Conservation (phyloP, 2,113 vertebrate genomes). For the Herpailurus yagouaroundi region DNA sequence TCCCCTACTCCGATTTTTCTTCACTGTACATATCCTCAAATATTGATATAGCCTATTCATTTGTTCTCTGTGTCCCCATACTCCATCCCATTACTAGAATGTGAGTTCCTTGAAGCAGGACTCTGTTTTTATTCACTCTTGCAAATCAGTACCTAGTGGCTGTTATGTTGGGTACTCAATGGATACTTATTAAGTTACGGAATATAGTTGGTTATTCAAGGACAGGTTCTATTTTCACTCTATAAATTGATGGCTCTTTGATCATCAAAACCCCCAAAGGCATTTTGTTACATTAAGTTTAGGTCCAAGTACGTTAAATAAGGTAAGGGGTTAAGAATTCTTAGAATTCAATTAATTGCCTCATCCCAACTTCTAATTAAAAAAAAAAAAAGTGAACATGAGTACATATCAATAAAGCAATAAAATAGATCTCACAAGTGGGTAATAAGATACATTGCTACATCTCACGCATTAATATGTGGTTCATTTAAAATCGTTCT, state of each 20-base stretch:
- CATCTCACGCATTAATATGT: background rate
- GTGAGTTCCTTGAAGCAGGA: background rate
- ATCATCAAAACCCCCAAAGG: background rate
- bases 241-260: background rate
- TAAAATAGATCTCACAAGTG: background rate
- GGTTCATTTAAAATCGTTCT: background rate
- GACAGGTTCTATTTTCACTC: background rate
- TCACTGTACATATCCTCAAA: background rate
- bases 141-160: background rate
- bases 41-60: background rate
- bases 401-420: background rate
- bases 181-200: background rate
- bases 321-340: background rate
- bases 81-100: background rate
- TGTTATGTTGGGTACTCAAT: background rate
- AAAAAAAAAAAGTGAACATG: background rate
- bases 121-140: background rate
- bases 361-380: background rate
- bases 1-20: background rate
- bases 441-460: background rate
- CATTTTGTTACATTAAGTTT: background rate
- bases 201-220: background rate
- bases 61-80: background rate
- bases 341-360: background rate
- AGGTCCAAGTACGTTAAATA: background rate